Conservation (phyloP, 2,113 vertebrate genomes). For the Patagioenas fasciata region DNA sequence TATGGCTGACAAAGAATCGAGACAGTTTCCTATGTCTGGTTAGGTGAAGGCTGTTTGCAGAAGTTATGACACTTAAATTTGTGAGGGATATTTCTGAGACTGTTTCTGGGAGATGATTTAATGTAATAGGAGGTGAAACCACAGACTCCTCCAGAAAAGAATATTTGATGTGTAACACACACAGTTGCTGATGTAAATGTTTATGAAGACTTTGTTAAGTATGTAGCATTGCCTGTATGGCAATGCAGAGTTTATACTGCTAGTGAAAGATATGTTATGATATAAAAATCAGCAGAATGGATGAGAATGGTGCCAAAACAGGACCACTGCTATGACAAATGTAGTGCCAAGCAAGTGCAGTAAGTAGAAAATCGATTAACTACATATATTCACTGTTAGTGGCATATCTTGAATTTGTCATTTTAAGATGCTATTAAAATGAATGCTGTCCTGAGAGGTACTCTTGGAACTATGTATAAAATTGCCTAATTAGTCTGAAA, state of each 20-base stretch:
- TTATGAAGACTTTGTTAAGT: conserved; percentile 26
- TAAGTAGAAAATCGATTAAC: conserved; percentile 6
- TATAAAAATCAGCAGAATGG: conserved; percentile 15
- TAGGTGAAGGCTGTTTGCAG: background rate
- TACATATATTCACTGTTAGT: background rate
- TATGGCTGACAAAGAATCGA: rapidly evolving
- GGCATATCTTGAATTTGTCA: background rate
- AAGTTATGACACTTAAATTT: background rate
- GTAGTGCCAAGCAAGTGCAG: background rate
- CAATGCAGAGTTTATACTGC: conserved; percentile 12
- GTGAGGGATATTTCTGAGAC: background rate
- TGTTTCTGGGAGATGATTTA: background rate
- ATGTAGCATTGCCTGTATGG: background rate
- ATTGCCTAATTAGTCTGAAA: background rate
- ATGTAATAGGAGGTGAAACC: background rate
- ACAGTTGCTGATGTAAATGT: conserved; percentile 30
- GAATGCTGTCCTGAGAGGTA: conserved; percentile 5
- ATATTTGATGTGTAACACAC: background rate
- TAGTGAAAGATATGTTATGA: background rate
- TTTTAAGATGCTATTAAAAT: conserved; percentile 48
- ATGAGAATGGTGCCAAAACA: background rate
- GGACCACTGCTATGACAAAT: conserved; percentile 8
- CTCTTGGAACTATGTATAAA: conserved; percentile 4
- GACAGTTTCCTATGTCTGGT: background rate
- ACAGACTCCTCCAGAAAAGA: conserved; percentile 12